Evolutionary conservation across 2,797 vertebrate species (phyloP), one percentile per base, ranked within the genome.

Genomic region (Vipera ursinii): DNA sequence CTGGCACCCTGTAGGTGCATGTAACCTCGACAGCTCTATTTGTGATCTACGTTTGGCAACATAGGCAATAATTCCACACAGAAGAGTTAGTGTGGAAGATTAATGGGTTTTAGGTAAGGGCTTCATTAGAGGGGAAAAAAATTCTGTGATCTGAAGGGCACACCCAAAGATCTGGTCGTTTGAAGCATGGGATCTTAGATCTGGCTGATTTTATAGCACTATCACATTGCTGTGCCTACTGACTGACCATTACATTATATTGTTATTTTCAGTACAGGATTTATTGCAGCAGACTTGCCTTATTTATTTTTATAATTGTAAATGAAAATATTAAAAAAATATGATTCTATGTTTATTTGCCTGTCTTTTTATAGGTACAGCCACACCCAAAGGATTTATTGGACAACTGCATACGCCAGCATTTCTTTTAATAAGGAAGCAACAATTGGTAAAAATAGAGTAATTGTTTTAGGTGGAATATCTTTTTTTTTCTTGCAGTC

Each of bases 281-380:
- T 91, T 38, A 51, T 90, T 92, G 86, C 92, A 85, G 56, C 91
- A 6, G 26, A 91, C 38, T 93, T 90, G 93, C 93, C 92, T 96
- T 97, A 97, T 97, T 97, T 97, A 97, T 97, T 96, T 95, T 96
- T 94, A 20, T 89, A 59, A 0, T 6, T 97, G 95, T 96, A 96
- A 96, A 96, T 96, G 94, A 51, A 93, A 95, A 56, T 26, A 90
- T 92, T 44, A 89, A 94, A 93, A 7, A 65, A 6, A n/a, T 86
- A 82, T 24, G 28, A 90, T 94, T 86, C n/a, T 95, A 92, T 92
- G 4, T 92, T 95, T 60, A 91, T 91, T 60, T 8, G 87, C 55
- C 28, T 12, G 24, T 55, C 87, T n/a, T 51, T 17, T 5, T 59
- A 2, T 51, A 22, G 32, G 17, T 78, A 44, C 17, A 44, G 17